Conservation (phyloP, 2,113 vertebrate genomes). For the Crotalus viridis region DNA sequence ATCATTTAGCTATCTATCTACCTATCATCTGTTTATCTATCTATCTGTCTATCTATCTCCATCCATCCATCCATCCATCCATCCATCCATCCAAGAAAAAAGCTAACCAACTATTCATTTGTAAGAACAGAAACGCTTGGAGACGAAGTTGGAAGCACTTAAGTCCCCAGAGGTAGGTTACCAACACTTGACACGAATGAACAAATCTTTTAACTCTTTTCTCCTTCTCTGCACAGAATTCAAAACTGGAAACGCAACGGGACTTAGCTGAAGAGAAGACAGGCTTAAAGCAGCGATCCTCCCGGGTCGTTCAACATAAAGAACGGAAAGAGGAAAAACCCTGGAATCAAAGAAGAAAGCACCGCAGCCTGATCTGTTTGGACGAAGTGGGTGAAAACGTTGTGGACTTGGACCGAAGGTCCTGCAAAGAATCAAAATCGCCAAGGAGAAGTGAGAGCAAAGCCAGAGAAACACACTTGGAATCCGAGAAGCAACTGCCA, state of each 20-base stretch:
- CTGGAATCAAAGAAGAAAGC: conserved; percentile 51
- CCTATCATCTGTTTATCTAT: too few species aligned
- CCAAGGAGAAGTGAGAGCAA: conserved; percentile 59
- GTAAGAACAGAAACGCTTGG: too few species aligned
- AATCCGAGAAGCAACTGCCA: conserved; percentile 72
- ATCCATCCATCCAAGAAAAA: too few species aligned
- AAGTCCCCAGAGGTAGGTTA: not conserved
- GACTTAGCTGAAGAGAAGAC: conserved; percentile 44
- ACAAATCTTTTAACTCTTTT: not conserved
- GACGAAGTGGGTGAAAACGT: conserved; percentile 42
- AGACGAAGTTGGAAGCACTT: not conserved
- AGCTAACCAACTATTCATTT: too few species aligned
- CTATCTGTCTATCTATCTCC: too few species aligned
- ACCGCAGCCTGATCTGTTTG: conserved; percentile 56
- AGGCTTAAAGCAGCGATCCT: conserved; percentile 64
- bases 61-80: not conserved
- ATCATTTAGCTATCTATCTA: too few species aligned
- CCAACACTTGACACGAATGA: not conserved
- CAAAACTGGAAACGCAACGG: conserved; percentile 46
- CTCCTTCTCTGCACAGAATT: conserved; percentile 52
- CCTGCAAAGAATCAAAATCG: conserved; percentile 44
- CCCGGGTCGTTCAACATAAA: conserved; percentile 61
- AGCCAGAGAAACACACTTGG: conserved; percentile 40
- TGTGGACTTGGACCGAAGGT: conserved; percentile 23
- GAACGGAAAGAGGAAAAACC: conserved; percentile 70